Conservation (phyloP, 2,113 vertebrate genomes). For the Gulo gulo region DNA sequence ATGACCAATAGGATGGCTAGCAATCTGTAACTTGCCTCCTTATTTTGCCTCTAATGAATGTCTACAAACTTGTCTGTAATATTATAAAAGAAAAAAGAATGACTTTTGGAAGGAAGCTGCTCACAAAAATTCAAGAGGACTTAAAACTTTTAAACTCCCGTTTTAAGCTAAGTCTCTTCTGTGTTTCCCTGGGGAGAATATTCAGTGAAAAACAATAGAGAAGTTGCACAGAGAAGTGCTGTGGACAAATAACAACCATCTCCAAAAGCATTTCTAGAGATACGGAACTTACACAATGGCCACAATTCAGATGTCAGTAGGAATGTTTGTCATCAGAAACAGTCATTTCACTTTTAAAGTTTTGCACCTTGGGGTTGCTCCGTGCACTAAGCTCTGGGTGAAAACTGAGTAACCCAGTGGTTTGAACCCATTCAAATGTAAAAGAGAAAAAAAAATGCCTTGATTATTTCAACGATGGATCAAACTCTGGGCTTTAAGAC, state of each 20-base stretch:
- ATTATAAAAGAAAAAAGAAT: neutral
- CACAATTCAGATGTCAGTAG: neutral
- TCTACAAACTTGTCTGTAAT: neutral
- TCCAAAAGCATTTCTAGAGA: neutral
- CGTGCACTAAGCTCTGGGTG: neutral
- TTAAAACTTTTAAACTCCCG: neutral
- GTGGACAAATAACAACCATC: neutral
- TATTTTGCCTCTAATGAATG: neutral
- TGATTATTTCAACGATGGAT: slow-evolving; percentile 22
- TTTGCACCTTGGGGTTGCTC: neutral
- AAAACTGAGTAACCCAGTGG: slow-evolving; percentile 42
- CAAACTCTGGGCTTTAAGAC: slow-evolving; percentile 4
- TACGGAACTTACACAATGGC: neutral
- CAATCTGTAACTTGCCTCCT: neutral
- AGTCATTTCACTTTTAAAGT: neutral
- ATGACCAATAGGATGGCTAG: rapidly evolving
- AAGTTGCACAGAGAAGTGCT: neutral
- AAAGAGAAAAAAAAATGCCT: neutral
- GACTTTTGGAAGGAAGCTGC: neutral
- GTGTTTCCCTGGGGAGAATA: neutral
- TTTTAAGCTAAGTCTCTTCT: neutral
- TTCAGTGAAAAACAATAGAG: neutral
- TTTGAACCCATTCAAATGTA: neutral
- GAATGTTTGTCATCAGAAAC: slow-evolving; percentile 32
- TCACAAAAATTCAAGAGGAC: neutral